Evolutionary conservation across 2,113 vertebrate species (phyloP), one percentile per base, ranked within the genome.

Genomic region (cattle (Bos taurus)): DNA sequence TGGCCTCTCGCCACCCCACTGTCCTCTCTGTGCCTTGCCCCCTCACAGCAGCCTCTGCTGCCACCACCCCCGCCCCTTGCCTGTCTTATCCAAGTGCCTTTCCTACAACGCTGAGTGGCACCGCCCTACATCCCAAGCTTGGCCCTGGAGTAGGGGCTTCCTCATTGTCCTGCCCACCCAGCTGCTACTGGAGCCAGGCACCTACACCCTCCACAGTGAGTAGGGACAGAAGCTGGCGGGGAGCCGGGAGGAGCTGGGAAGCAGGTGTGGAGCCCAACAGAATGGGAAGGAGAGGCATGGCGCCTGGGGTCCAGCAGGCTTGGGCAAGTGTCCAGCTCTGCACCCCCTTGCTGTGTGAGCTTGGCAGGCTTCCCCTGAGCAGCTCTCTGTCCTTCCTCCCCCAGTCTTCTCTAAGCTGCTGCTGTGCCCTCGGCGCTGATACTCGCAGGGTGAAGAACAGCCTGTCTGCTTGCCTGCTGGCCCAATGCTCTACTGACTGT

Each of bases 21-120:
- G 98, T 57, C 88, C 83, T 67, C 97, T 97, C 25, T 98, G 97
- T 89, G 88, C 43, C 40, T 84, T 7, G 28, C 40, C 33, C 19
- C 59, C 83, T 40, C 5, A 9, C 36, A 5, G 0, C 2, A 36
- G 56, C 30, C 50, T 56, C 78, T n/a, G 23, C 62, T 40, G 59
- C 50, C 60, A 1, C 33, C 36, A 1, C 2, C 36, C 52, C 33
- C 2, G 0, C 13, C 28, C 64, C 33, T 33, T 64, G 40, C 64
- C 96, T 50, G 16, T 30, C 78, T 60, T 21, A 64, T 71, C 87
- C 56, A 50, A 71, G 33, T 21, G 40, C 2, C 11, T 48, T 33
- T 46, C 62, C 60, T 91, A 62, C 0, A 30, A 60, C 26, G 56
- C 15, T 2, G 82, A 52, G 62, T 13, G n/a, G 11, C 26, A 14